A percentile compares a stretch with the other conserved stretches of the same genome.
These are phyloP conservation scores for Ara ararauna DNA, from an alignment of 2,797 vertebrate species.

Conservation along the genomic window DNA sequence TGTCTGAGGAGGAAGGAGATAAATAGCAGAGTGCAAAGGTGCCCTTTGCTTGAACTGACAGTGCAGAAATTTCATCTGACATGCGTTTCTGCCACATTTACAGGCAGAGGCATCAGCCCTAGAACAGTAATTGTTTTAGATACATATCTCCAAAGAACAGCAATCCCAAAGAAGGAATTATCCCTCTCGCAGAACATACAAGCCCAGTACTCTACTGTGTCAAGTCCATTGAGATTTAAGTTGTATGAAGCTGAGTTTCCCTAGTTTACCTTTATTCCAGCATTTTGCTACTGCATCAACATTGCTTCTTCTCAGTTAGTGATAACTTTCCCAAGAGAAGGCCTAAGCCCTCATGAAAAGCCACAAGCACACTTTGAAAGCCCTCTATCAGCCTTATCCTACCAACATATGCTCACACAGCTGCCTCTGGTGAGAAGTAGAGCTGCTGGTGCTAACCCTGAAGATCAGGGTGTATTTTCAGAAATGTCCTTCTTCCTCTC, in stretches of 20 bases:
- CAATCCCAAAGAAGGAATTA: not conserved
- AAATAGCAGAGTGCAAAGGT: not conserved
- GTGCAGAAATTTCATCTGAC: constrained; percentile 6
- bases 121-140: not conserved
- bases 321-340: not conserved
- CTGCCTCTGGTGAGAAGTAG: not conserved
- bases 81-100: not conserved
- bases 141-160: not conserved
- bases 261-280: not conserved
- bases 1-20: not conserved
- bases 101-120: not conserved
- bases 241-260: not conserved
- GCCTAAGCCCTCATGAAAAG: not conserved
- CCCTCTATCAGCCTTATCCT: not conserved
- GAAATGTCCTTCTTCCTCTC: not conserved
- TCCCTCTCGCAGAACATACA: not conserved
- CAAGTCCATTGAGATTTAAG: not conserved
- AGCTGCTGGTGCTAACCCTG: not conserved
- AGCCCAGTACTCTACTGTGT: not conserved
- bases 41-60: not conserved
- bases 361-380: not conserved
- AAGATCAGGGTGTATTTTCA: not conserved
- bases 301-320: not conserved
- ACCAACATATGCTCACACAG: rapidly evolving
- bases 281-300: not conserved